Base-by-base conservation (phyloP, 2,888 invertebrate species). In the Melolontha melolontha region DNA sequence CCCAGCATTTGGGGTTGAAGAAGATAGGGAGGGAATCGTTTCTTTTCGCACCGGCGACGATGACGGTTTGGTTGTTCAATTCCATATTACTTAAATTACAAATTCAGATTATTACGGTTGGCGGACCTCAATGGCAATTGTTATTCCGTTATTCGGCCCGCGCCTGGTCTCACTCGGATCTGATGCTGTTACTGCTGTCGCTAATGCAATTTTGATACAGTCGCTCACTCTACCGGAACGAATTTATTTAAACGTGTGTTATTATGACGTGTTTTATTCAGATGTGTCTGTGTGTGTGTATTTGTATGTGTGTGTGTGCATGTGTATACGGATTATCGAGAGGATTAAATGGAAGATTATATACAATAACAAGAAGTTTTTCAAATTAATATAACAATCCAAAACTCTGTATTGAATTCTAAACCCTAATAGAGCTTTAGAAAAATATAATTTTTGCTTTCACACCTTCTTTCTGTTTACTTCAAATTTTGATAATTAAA, bases 61-160 rank as follows among this genome's bases (percentile, higher is more conserved):
- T 14, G 50, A 34, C 49, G 47, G 27, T 47, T 47, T 22, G 67
- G 73, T 74, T 75, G 75, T 76, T 77, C 76, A 76, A 77, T 78
- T 78, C 76, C 70, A 78, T 78, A 77, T 77, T 78, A 76, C 73
- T 77, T 75, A 75, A 77, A 78, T 79, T 78, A 79, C 78, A 75
- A 77, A 79, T 79, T 77, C 75, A 78, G 77, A 79, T 79, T 78
- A 77, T 75, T 70, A 76, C 73, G 77, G 73, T 73, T 72, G 73
- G 70, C 69, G 73, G 69, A 73, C 69, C 69, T 66, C 68, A 72
- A 73, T 74, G 70, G 69, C 57, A 55, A 70, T 70, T 71, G 70
- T 71, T 71, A 70, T 70, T 70, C 67, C 64, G 47, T 63, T 63
- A 66, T 66, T 66, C 57, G 57, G 47, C 17, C 8, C 7, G 34